Evolutionary conservation across 2,797 vertebrate species (phyloP), one percentile per base, ranked within the genome.

Genomic region (Ctenosaura bakeri): DNA sequence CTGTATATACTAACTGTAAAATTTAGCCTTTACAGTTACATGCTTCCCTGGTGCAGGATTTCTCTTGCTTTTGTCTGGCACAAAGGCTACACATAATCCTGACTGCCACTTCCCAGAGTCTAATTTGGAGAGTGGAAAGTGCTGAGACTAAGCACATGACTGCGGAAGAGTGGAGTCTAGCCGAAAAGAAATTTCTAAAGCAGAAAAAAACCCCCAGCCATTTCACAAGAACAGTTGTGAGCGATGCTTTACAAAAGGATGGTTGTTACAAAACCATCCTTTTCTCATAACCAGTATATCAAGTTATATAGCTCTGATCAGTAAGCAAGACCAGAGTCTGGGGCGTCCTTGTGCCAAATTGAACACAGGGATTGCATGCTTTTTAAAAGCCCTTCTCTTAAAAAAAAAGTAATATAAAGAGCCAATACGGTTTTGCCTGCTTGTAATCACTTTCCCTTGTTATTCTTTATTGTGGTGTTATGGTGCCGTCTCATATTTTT

Each of bases 391-490:
- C 64, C 24, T 83, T 91, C 82, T 3, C 81, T 73, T 69, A 66
- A 20, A 0, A 1, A 29, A 52, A 6, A 59, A 29, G 3, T 77
- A 86, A 7, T 20, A 38, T 8, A n/a, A 29, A 84, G 90, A 94
- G 94, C 93, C 95, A 96, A 94, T 86, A 94, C 12, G n/a, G 50
- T 77, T 89, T 59, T 94, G 94, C 93, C 91, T 89, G 76, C 64
- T 92, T 86, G 84, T 92, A 94, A 95, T 95, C 91, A 86, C 93
- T 96, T 92, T 86, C 32, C 91, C 94, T 92, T 14, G 18, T 74
- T 85, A 71, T 80, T 83, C 92, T 92, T 93, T n/a, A 69, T 90
- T 90, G 85, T 71, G 90, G 87, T 90, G 86, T 88, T 93, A 0
- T 86, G 89, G 94, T 91, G 88, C 93, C 77, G 91, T 92, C 74